Conservation (phyloP, 2,888 invertebrate genomes). For the Drosophila lacicola region DNA sequence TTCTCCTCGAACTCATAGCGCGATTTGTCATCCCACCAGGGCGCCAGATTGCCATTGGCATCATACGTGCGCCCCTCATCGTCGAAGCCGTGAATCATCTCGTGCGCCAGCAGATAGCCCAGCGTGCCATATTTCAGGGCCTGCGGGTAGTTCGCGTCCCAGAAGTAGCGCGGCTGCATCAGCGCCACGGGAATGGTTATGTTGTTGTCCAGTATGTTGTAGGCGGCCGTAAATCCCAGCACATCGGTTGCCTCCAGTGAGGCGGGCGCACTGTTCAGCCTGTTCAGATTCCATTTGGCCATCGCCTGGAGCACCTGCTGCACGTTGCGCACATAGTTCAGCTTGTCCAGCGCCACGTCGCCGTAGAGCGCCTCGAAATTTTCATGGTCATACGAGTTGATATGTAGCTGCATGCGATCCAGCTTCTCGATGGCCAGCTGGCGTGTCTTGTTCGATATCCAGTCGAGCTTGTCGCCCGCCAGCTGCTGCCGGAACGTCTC, state of each 20-base stretch:
- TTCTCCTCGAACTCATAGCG: slow-evolving; percentile 73
- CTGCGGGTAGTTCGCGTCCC: slow-evolving; percentile 77
- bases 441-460: slow-evolving; percentile 76
- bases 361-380: slow-evolving; percentile 65
- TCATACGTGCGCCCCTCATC: slow-evolving; percentile 77
- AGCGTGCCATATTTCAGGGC: slow-evolving; percentile 79
- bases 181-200: slow-evolving; percentile 81
- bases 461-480: slow-evolving; percentile 71
- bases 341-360: slow-evolving; percentile 51
- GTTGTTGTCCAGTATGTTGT: slow-evolving; percentile 70
- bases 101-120: slow-evolving; percentile 81
- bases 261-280: slow-evolving; percentile 40
- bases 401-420: slow-evolving; percentile 70
- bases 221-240: slow-evolving; percentile 70
- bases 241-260: slow-evolving; percentile 46
- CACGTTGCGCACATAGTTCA: slow-evolving; percentile 73
- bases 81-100: slow-evolving; percentile 83
- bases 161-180: slow-evolving; percentile 79
- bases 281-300: slow-evolving; percentile 20
- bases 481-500: slow-evolving; percentile 66
- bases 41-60: slow-evolving; percentile 60
- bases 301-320: slow-evolving; percentile 58
- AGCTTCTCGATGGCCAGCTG: slow-evolving; percentile 71
- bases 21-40: slow-evolving; percentile 81
- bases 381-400: slow-evolving; percentile 75